Conservation (phyloP, 2,113 vertebrate genomes). For the Hippocampus abdominalis region DNA sequence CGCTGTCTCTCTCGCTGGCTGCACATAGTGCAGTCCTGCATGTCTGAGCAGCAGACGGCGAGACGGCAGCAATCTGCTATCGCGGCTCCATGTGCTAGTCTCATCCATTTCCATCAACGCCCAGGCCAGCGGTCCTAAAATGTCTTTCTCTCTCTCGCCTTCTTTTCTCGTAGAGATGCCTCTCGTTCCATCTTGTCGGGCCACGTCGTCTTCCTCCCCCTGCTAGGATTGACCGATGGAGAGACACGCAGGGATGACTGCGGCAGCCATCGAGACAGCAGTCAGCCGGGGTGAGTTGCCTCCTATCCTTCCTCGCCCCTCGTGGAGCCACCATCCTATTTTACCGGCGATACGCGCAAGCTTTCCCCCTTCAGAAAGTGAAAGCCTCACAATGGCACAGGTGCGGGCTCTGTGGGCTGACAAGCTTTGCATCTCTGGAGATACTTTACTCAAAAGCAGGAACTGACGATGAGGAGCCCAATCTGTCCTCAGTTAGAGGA, state of each 20-base stretch:
- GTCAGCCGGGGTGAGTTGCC: constrained; percentile 63
- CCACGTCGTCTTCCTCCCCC: constrained; percentile 37
- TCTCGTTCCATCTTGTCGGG: constrained; percentile 35
- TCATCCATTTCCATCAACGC: constrained; percentile 50
- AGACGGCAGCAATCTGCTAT: constrained; percentile 64
- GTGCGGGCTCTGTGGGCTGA: constrained; percentile 33
- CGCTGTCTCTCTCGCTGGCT: constrained; percentile 8
- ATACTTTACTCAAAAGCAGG: constrained; percentile 18
- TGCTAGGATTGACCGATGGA: constrained; percentile 40
- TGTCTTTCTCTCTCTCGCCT: constrained; percentile 44
- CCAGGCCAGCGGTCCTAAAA: constrained; percentile 39
- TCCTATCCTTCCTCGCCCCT: constrained; percentile 27
- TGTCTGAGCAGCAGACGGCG: constrained; percentile 71
- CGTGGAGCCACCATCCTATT: constrained; percentile 20
- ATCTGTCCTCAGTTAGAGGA: constrained; percentile 8
- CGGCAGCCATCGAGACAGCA: constrained; percentile 46
- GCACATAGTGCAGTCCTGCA: constrained; percentile 65
- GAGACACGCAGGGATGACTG: constrained; percentile 46
- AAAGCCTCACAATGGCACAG: constrained; percentile 48
- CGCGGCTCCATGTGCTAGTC: constrained; percentile 47
- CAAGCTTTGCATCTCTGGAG: constrained; percentile 26
- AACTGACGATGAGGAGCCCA: constrained; percentile 22
- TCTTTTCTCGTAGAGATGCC: constrained; percentile 26
- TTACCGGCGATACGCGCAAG: constrained; percentile 7
- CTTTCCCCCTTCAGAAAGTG: constrained; percentile 30